Base-by-base conservation (phyloP, 92 coral and sea anemone genomes). In the Blastomussa wellsi region DNA sequence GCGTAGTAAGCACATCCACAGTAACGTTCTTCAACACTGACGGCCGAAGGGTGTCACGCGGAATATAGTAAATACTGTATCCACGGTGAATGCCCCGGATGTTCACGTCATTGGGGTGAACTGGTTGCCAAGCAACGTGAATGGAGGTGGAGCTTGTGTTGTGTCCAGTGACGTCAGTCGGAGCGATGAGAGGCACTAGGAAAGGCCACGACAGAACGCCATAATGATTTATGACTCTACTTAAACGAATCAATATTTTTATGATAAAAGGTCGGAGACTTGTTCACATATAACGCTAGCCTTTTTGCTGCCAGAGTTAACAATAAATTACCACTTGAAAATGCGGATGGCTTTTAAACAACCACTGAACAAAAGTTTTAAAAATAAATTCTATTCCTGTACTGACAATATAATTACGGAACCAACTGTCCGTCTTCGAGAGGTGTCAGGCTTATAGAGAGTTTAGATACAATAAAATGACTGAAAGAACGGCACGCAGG, bases 121-220 rank as follows among this genome's bases (percentile, higher is more conserved):
- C 82, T 42, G 81, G 78, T 71, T 79, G 77, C 92, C 92, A 89
- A 44, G 38, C 52, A 24, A 89, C 92, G 15, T 20, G 65, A 26
- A 89, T 53, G 64, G 85, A 77, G 57, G 88, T 62, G 28, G 89
- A 78, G 52, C 89, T 89, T 15, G 89, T 84, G 86, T 84, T 70
- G 80, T 60, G 41, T 38, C 80, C 89, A 73, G 51, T 49, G 14
- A 89, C 65, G 38, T 64, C 41, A 7, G 78, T 47, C 7, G 92
- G 92, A 77, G 92, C 85, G 62, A 83, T 77, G 44, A 79, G 75
- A 77, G 92, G 89, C 39, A 64, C 92, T 89, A 67, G 26, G 68
- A 65, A 67, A 31, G 51, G 68, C 17, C 51, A 81, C 17, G 20
- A 38, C 16, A 39, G 7, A 11, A 22, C 15, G 22, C 31, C 7